Conservation (phyloP, 2,113 vertebrate species). For the Phoenicopterus ruber region DNA sequence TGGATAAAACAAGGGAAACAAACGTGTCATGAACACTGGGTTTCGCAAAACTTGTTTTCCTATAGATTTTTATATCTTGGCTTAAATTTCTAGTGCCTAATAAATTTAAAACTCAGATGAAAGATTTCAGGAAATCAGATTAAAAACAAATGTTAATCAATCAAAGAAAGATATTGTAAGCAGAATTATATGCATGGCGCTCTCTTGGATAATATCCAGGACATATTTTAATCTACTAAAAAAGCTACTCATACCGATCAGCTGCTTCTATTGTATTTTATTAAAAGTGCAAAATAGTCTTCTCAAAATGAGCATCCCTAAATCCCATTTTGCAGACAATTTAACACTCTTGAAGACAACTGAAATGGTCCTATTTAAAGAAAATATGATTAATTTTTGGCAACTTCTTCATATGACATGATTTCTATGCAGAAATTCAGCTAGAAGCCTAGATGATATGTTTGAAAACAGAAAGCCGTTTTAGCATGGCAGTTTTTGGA, state of each 20-base stretch:
- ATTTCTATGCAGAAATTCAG: background rate
- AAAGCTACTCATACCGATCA: background rate
- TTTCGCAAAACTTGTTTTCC: background rate
- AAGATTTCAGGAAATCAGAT: background rate
- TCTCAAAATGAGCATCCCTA: background rate
- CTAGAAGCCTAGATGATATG: background rate
- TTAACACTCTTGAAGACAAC: background rate
- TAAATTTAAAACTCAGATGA: background rate
- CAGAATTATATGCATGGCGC: background rate
- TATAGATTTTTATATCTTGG: background rate
- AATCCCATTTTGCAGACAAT: background rate
- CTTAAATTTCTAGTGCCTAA: background rate
- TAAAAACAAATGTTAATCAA: constrained; percentile 2
- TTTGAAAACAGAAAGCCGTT: constrained; percentile 13
- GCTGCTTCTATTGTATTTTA: background rate
- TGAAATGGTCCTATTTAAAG: background rate
- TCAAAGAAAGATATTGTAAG: background rate
- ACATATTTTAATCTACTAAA: background rate
- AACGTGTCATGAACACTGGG: background rate
- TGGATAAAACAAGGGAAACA: background rate
- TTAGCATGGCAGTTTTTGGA: background rate
- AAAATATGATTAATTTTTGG: background rate
- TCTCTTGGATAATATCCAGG: background rate
- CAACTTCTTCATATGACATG: background rate
- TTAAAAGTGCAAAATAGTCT: background rate